Evolutionary conservation across 2,113 vertebrate species (phyloP).

Genomic region (Malurus melanocephalus): DNA sequence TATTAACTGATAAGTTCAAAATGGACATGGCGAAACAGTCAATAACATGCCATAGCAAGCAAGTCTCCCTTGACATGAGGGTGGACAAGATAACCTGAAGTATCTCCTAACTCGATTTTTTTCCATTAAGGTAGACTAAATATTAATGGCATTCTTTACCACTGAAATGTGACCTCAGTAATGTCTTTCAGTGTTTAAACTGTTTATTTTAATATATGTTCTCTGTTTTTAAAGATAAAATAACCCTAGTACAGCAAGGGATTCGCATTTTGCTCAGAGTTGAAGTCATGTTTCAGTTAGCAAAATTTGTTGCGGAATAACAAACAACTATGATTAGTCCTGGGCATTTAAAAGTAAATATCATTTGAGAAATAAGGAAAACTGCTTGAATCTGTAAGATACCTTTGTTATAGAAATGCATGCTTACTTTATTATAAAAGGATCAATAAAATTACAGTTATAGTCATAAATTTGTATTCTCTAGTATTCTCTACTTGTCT

Average conservation of each 20-base stretch:
- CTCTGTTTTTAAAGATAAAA: neutral
- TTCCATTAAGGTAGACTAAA: conserved; percentile 60
- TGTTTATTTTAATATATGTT: conserved; percentile 13
- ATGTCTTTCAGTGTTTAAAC: conserved; percentile 34
- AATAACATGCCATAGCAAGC: neutral
- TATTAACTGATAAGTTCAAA: neutral
- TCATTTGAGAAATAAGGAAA: neutral
- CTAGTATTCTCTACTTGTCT: neutral
- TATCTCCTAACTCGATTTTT: conserved; percentile 59
- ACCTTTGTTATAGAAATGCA: neutral
- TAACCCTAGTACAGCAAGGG: neutral
- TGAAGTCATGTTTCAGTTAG: neutral
- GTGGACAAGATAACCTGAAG: conserved; percentile 49
- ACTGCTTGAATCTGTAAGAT: neutral
- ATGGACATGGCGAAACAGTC: neutral
- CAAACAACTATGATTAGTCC: neutral
- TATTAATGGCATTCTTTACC: conserved; percentile 63
- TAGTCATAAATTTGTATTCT: neutral
- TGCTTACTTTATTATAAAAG: neutral
- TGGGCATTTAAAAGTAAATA: conserved; percentile 1
- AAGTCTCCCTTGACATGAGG: neutral
- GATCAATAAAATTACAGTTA: neutral
- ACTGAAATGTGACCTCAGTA: conserved; percentile 50
- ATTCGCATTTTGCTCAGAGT: neutral
- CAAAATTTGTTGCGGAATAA: conserved; percentile 25